Conservation (phyloP, 2,888 invertebrate genomes). For the Caradrina clavipalpis region DNA sequence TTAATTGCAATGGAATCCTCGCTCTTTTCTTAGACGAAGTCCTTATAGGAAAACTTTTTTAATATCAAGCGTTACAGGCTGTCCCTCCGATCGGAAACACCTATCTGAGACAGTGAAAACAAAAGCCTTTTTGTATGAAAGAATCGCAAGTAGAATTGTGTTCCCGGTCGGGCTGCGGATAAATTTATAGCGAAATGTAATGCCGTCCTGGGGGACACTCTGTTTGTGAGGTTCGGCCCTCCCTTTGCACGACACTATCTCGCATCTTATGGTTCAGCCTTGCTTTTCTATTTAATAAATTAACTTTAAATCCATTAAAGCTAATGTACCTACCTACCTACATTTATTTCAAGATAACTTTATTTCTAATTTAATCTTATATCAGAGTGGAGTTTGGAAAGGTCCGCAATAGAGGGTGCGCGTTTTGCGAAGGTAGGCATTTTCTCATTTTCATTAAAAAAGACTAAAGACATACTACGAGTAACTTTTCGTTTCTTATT, state of each 20-base stretch:
- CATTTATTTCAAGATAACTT: slow-evolving; percentile 47
- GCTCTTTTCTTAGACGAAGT: slow-evolving; percentile 72
- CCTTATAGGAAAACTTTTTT: slow-evolving; percentile 88
- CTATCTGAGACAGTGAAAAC: slow-evolving; percentile 82
- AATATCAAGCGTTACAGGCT: slow-evolving; percentile 86
- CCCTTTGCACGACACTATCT: slow-evolving; percentile 71
- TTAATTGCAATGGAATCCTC: slow-evolving; percentile 80
- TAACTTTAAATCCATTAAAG: slow-evolving; percentile 66
- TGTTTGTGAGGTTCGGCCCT: slow-evolving; percentile 68
- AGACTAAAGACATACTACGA: slow-evolving; percentile 3
- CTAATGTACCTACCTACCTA: slow-evolving; percentile 50
- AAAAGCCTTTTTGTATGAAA: slow-evolving; percentile 83
- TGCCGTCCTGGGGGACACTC: slow-evolving; percentile 76
- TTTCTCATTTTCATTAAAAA: slow-evolving; percentile 24
- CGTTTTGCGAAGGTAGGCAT: slow-evolving; percentile 16
- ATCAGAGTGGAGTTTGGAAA: slow-evolving; percentile 35
- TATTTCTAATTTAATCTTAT: slow-evolving; percentile 50
- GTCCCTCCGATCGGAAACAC: slow-evolving; percentile 85
- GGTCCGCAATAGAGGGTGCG: slow-evolving; percentile 14
- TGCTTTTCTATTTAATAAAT: slow-evolving; percentile 74
- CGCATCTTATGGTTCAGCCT: slow-evolving; percentile 67
- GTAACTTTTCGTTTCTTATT: slow-evolving; percentile 5
- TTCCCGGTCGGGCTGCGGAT: slow-evolving; percentile 75
- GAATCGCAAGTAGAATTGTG: slow-evolving; percentile 79
- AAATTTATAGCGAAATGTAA: slow-evolving; percentile 83